Evolutionary conservation across 2,113 vertebrate species (phyloP).

Genomic region (Oreocharis arfaki): DNA sequence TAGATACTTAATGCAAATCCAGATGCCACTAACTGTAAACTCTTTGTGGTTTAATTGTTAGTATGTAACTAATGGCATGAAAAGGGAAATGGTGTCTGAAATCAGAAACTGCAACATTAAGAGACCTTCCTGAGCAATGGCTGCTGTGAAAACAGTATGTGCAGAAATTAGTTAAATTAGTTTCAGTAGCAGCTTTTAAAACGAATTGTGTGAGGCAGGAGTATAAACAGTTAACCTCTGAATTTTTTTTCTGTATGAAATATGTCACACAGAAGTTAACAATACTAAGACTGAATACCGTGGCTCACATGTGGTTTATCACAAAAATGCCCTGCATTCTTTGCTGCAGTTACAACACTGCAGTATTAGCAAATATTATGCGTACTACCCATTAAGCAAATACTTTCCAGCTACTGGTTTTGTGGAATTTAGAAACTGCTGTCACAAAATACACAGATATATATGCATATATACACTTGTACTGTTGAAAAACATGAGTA

Average conservation of each 20-base stretch:
- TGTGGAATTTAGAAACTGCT: not conserved
- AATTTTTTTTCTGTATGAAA: not conserved
- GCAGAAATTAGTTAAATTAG: not conserved
- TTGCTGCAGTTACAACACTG: not conserved
- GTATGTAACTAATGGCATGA: not conserved
- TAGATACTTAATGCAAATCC: not conserved
- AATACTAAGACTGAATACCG: not conserved
- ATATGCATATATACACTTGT: not conserved
- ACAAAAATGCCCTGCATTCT: not conserved
- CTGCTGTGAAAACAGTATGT: not conserved
- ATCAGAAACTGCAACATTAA: not conserved
- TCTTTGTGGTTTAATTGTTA: not conserved
- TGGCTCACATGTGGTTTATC: rapidly evolving
- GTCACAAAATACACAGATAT: not conserved
- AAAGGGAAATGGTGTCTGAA: not conserved
- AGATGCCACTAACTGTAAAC: not conserved
- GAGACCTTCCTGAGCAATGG: not conserved
- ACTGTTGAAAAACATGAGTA: not conserved
- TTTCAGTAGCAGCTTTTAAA: not conserved
- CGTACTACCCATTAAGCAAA: not conserved
- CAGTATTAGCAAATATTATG: not conserved
- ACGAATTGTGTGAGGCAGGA: not conserved
- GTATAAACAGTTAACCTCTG: not conserved
- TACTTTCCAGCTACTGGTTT: not conserved
- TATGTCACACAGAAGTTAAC: not conserved